phyloP scores from a whole-genome alignment of 1,140 invertebrate species.

The Dolichoris vasculosae region DNA sequence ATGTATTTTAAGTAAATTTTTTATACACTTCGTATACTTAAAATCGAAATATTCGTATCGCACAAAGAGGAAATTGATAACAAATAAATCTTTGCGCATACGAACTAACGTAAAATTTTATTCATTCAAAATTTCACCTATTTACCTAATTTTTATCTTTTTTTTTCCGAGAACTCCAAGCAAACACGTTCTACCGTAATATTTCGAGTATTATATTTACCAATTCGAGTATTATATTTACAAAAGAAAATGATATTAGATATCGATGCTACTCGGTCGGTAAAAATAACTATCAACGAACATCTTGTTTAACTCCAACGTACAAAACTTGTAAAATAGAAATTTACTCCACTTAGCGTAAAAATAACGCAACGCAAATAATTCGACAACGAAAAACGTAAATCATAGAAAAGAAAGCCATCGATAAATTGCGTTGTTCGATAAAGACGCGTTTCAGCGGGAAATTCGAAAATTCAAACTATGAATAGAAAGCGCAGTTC shows the following conservation, averaged over 20 bases:
- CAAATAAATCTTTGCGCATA: no score
- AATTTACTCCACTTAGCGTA: background rate
- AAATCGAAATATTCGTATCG: no score
- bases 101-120: no score
- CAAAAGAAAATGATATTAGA: no score
- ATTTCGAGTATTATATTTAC: no score
- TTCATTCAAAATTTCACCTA: no score
- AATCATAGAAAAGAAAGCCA: background rate
- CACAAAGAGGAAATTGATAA: no score
- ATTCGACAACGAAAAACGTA: background rate
- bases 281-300: conserved; percentile 16
- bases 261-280: background rate
- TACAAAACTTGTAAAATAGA: background rate
- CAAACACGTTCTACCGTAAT: no score
- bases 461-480: background rate
- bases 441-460: background rate
- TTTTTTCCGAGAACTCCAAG: no score
- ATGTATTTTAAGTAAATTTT: no score
- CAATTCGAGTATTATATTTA: background rate
- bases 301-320: background rate
- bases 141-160: no score
- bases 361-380: background rate
- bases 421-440: background rate
- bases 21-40: no score
- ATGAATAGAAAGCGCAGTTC: background rate